phyloP scores from a whole-genome alignment of 2,888 invertebrate species.

The Amphipoea oculea region DNA sequence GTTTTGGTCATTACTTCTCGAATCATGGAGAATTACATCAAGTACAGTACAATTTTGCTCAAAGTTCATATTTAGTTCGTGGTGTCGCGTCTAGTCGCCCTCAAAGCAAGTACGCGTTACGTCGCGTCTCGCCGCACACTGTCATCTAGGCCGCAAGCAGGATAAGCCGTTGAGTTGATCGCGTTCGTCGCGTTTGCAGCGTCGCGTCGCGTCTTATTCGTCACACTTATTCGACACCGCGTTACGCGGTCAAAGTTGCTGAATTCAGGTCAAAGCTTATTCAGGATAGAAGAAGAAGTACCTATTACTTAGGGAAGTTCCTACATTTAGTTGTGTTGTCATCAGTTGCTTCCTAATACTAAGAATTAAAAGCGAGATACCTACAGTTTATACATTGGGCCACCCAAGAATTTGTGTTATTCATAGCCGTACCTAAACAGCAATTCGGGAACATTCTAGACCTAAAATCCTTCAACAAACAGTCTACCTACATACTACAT shows the following conservation, averaged over 20 bases:
- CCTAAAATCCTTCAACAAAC: slow-evolving; percentile 5
- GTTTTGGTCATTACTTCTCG: too few species aligned
- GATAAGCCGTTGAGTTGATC: too few species aligned
- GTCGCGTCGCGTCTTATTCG: too few species aligned
- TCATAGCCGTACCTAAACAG: background rate
- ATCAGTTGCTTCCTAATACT: background rate
- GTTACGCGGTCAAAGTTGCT: background rate
- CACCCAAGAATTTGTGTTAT: background rate
- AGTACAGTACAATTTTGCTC: too few species aligned
- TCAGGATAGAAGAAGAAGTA: background rate
- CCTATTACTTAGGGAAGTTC: background rate
- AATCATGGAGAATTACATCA: too few species aligned
- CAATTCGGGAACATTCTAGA: background rate
- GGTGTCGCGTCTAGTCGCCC: too few species aligned
- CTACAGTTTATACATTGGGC: background rate
- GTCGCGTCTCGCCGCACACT: too few species aligned
- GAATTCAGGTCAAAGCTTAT: background rate
- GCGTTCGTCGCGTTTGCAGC: too few species aligned
- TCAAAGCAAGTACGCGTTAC: too few species aligned
- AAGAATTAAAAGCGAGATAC: background rate
- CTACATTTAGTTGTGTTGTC: background rate
- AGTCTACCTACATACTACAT: slow-evolving; percentile 16
- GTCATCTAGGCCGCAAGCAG: too few species aligned
- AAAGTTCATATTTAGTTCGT: too few species aligned
- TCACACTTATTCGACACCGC: too few species aligned